Evolutionary conservation across 2,888 invertebrate genomes (phyloP), one percentile per base, ranked within the genome.

Genomic region (Philereme transversata): DNA sequence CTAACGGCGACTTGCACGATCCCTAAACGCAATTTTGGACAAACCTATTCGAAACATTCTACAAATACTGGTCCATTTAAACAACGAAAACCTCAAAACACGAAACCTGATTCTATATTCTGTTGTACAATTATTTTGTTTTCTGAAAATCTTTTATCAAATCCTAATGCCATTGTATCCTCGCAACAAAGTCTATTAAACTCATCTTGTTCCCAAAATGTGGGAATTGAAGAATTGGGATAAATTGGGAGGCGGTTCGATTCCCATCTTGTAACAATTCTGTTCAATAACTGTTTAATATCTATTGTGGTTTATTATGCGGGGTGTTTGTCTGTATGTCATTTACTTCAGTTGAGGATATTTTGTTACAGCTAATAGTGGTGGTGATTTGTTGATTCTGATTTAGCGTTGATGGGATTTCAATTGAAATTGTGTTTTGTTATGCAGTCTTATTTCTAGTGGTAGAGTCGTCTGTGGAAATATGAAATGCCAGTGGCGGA

Each of bases 311-410:
- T 74, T 78, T 75, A 75, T 76, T 68, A 90, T 90, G 89, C 89
- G 90, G 90, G 90, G 83, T 85, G 82, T 87, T 86, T 89, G 87
- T 88, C 68, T 69, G 73, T 59, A 72, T 46, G 57, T 54, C 59
- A 73, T 79, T 83, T 82, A 78, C 78, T 76, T 75, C 69, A 77
- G 76, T 79, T 74, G 69, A 65, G 73, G 64, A 66, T 69, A 79
- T 80, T 80, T 77, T 76, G 74, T 76, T 65, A 66, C 74, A 50
- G 38, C 66, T 70, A 65, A 61, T 71, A 69, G 66, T 67, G 60
- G 41, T 65, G 65, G 57, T 66, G 58, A 56, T 54, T 67, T 68
- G 64, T 69, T 72, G 70, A 69, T 63, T 57, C 38, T 69, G 55
- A 60, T 68, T 67, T 62, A 62, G 52, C 44, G 51, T 46, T 63